These are phyloP conservation scores for Apotomis capreana DNA, from an alignment of 2,888 invertebrate genomes.

Conservation along the genomic window DNA sequence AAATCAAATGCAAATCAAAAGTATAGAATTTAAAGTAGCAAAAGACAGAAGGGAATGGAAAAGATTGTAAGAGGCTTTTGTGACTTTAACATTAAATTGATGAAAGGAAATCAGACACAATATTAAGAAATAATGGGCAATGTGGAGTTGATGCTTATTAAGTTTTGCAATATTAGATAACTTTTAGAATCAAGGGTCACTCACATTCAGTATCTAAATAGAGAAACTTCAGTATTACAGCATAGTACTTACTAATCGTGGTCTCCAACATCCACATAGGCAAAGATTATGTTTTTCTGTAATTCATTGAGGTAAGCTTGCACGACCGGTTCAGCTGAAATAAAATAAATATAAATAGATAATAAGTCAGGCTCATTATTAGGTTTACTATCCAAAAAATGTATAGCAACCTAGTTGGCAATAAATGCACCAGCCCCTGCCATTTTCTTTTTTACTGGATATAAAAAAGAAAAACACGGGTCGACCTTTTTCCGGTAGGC, in stretches of 20 bases:
- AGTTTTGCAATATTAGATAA: no score
- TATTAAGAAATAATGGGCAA: no score
- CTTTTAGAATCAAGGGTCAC: no score
- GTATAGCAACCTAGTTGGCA: constrained; percentile 65
- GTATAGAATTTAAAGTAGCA: no score
- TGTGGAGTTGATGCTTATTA: no score
- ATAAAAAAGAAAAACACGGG: constrained; percentile 74
- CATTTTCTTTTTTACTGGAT: constrained; percentile 81
- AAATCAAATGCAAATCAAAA: no score
- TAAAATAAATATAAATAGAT: constrained; percentile 47
- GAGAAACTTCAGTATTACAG: no score
- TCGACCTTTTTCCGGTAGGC: constrained; percentile 56
- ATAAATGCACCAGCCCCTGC: constrained; percentile 91
- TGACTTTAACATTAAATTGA: no score
- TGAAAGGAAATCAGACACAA: no score
- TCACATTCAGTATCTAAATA: no score
- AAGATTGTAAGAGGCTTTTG: no score
- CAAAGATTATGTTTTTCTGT: constrained; percentile 85
- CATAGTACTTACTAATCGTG: constrained; percentile 85
- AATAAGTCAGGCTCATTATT: neutral
- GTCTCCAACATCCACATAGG: constrained; percentile 91
- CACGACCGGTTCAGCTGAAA: constrained; percentile 90
- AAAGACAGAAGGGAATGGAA: no score
- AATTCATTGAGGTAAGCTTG: constrained; percentile 85
- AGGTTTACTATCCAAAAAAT: neutral